These are phyloP conservation scores for Podilymbus podiceps DNA, from an alignment of 2,113 vertebrate species.

Conservation along the genomic window DNA sequence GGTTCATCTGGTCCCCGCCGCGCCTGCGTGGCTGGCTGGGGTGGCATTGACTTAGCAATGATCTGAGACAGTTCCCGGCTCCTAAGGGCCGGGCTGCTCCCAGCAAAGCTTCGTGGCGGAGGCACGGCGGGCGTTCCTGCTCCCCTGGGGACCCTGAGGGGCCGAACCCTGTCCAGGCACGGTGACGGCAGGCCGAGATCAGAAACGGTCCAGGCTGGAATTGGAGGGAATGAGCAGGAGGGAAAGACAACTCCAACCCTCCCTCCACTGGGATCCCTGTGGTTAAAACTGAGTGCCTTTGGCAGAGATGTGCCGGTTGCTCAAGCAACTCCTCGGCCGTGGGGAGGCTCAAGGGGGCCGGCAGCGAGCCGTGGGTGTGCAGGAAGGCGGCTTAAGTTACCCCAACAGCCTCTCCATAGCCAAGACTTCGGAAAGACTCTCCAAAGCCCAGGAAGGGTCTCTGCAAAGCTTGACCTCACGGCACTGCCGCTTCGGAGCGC, in stretches of 20 bases:
- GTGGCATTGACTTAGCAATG: neutral
- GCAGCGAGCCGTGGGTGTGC: neutral
- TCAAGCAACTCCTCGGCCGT: neutral
- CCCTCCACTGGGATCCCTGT: neutral
- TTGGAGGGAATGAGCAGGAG: accelerated
- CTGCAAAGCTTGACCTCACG: neutral
- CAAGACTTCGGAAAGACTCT: neutral
- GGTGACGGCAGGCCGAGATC: neutral
- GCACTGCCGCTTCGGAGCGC: accelerated
- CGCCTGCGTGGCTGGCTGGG: neutral
- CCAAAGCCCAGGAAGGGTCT: neutral
- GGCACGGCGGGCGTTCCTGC: accelerated
- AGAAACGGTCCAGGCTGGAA: neutral
- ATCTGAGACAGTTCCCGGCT: neutral
- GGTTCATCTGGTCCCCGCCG: neutral
- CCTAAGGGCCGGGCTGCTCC: neutral
- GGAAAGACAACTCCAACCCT: neutral
- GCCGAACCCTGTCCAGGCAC: neutral
- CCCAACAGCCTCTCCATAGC: neutral
- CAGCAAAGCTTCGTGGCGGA: neutral
- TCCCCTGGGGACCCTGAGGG: neutral
- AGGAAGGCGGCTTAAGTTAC: neutral
- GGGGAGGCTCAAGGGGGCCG: neutral
- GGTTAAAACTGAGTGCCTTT: neutral
- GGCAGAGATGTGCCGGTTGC: neutral